These are phyloP conservation scores for Zosterops pallidus DNA, from an alignment of 2,113 vertebrate genomes.

Conservation along the genomic window DNA sequence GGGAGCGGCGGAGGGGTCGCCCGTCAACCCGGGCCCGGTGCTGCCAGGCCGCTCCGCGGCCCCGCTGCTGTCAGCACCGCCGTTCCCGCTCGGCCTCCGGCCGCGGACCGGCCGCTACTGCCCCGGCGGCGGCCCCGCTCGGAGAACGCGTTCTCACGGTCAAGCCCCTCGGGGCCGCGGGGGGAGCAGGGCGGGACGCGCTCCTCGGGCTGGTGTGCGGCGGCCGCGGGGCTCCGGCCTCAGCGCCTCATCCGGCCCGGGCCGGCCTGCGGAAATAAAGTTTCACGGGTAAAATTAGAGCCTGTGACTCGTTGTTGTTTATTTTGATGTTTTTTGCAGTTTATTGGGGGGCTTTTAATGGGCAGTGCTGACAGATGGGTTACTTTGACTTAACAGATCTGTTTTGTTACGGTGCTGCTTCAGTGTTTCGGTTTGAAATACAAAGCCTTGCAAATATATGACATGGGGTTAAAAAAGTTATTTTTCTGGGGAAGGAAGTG, in stretches of 20 bases:
- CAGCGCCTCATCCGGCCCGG: not conserved
- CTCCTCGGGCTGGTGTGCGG: not conserved
- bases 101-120: not conserved
- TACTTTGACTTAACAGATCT: not conserved
- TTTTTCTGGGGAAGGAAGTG: not conserved
- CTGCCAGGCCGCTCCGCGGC: not conserved
- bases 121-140: not conserved
- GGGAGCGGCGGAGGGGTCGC: not conserved
- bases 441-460: not conserved
- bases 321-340: not conserved
- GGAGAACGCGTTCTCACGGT: no score
- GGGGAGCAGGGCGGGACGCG: not conserved
- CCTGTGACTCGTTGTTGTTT: rapidly evolving
- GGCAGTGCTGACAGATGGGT: not conserved
- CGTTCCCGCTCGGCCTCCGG: not conserved
- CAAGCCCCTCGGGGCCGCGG: no score
- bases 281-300: not conserved
- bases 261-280: not conserved
- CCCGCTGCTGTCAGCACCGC: not conserved
- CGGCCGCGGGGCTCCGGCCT: no score
- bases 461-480: not conserved
- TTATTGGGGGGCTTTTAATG: no score
- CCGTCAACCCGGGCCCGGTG: not conserved
- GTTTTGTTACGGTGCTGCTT: not conserved
- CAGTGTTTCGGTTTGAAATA: not conserved